Evolutionary conservation across 2,113 vertebrate species (phyloP), one percentile per base, ranked within the genome.

Genomic region (Rafetus swinhoei): DNA sequence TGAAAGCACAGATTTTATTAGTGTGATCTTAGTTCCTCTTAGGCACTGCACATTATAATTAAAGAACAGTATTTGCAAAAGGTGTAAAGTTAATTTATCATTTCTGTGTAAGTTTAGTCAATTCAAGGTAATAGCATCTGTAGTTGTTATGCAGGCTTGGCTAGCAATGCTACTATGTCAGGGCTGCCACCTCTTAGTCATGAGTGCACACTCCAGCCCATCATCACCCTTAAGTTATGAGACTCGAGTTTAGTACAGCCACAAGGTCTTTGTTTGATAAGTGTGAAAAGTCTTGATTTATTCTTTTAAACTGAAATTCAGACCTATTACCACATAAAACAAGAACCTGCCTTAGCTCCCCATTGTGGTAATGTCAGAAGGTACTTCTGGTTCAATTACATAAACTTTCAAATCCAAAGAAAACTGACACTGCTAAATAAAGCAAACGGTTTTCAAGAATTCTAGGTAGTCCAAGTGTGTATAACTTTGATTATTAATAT

Each of bases 401-500:
- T 6, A 53, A 50, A 9, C 57, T 7, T 74, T 77, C 80, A 88
- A 86, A 90, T 90, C 82, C 88, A 84, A 90, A 92, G 39, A 55
- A 82, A 83, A 81, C 6, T 56, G 82, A 24, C 15, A 52, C 25
- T 52, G 52, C 8, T 69, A 79, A 50, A 79, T 52, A 27, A 25
- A 53, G 22, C 22, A 79, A 53, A 32, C 9, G 4, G 74, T 1
- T 19, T 87, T 54, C 59, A 92, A 19, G 53, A 82, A 29, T 50
- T 79, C 65, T 81, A 50, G 24, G 87, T 79, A 94, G 52, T 45
- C 84, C 14, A 93, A 95, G 52, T 59, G 81, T 85, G 79, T 56
- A 90, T 0, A 15, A 52, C 82, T 89, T 45, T 62, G 79, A 72
- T 84, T 82, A 92, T 88, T 93, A 97, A 93, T 90, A 90, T 14